phyloP scores from a whole-genome alignment of 2,797 vertebrate genomes.

The Glyptemys insculpta region DNA sequence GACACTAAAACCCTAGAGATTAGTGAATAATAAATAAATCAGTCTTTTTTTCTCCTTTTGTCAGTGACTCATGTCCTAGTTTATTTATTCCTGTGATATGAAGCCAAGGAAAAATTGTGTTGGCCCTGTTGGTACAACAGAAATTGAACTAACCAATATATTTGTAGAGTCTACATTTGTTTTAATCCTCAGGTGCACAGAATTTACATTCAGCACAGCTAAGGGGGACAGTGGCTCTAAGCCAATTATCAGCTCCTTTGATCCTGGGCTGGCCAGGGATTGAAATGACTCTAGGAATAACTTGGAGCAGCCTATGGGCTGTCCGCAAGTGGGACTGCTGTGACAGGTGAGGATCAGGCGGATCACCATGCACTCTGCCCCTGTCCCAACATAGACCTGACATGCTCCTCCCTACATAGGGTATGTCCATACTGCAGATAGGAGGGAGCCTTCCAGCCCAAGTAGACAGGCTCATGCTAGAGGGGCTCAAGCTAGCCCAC shows the following conservation, averaged over 20 bases:
- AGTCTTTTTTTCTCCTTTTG: constrained; percentile 45
- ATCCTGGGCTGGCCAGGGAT: not conserved
- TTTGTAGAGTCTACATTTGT: not conserved
- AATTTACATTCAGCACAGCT: not conserved
- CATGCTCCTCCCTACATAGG: not conserved
- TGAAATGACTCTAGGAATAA: not conserved
- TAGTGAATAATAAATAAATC: constrained; percentile 59
- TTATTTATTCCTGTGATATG: constrained; percentile 48
- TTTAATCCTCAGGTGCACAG: not conserved
- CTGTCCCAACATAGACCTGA: not conserved
- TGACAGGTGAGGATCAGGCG: not conserved
- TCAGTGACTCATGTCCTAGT: constrained; percentile 21
- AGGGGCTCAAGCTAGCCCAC: not conserved
- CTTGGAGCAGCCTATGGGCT: not conserved
- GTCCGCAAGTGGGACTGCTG: accelerated
- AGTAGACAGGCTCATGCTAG: not conserved
- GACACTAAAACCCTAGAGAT: constrained; percentile 22
- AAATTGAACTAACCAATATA: not conserved
- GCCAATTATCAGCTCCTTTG: not conserved
- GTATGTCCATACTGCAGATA: not conserved
- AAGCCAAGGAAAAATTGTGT: not conserved
- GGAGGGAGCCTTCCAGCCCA: not conserved
- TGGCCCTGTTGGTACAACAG: not conserved
- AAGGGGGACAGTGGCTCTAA: constrained; percentile 2
- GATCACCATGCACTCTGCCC: not conserved